These are phyloP conservation scores for Peromyscus polionotus DNA, from an alignment of 2,113 vertebrate genomes.

Conservation along the genomic window DNA sequence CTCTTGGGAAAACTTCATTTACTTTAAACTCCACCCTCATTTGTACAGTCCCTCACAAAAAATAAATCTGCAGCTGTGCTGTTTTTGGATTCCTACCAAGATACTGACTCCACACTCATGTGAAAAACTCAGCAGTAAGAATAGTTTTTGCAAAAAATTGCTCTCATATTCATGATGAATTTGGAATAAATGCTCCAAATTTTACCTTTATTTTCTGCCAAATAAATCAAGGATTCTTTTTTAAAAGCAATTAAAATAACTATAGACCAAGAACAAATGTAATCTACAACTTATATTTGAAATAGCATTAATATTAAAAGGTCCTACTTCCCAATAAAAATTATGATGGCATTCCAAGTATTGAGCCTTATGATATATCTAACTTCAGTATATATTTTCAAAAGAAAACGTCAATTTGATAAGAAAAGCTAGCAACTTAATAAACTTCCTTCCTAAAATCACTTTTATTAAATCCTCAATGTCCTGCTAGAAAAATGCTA, in stretches of 20 bases:
- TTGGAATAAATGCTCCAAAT: conserved; percentile 65
- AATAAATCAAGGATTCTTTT: neutral
- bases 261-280: neutral
- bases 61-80: conserved; percentile 86
- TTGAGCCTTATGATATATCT: neutral
- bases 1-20: conserved; percentile 24
- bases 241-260: conserved; percentile 44
- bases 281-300: conserved; percentile 51
- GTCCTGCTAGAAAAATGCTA: conserved; percentile 29
- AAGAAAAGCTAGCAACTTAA: neutral
- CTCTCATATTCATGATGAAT: conserved; percentile 64
- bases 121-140: conserved; percentile 61
- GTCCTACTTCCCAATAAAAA: neutral
- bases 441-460: conserved; percentile 44
- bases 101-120: conserved; percentile 76
- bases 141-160: conserved; percentile 8
- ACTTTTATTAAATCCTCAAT: conserved; percentile 35
- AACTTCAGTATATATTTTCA: conserved; percentile 31
- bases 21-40: conserved; percentile 59
- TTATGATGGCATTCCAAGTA: conserved; percentile 4
- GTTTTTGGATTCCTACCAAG: conserved; percentile 80
- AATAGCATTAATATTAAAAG: conserved; percentile 3
- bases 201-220: conserved; percentile 47
- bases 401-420: conserved; percentile 31
- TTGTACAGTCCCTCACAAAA: conserved; percentile 75